Conservation (phyloP, 2,888 invertebrate species). For the Agapostemon virescens region DNA sequence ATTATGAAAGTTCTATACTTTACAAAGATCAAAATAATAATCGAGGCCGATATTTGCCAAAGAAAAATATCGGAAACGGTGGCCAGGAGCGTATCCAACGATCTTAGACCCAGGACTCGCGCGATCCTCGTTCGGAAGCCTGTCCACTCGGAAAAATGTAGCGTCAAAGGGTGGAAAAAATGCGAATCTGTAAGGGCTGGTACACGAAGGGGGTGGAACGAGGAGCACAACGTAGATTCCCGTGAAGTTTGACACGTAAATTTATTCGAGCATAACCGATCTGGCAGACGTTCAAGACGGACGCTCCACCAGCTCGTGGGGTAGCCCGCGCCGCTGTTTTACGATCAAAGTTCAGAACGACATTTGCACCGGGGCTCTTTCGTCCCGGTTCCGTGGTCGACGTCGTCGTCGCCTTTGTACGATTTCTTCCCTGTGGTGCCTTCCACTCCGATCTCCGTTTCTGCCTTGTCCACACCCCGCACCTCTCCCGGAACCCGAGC, state of each 20-base stretch:
- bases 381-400: slow-evolving; percentile 56
- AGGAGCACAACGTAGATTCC: slow-evolving; percentile 44
- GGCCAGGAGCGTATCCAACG: not conserved
- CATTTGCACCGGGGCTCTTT: slow-evolving; percentile 74
- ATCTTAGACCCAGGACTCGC: not conserved
- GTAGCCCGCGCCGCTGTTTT: slow-evolving; percentile 70
- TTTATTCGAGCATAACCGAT: slow-evolving; percentile 79
- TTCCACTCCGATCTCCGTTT: slow-evolving; percentile 25
- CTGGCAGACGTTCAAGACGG: slow-evolving; percentile 78
- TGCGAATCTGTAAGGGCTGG: not conserved
- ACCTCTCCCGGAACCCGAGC: not conserved
- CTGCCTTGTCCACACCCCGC: slow-evolving; percentile 21
- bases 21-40: too few species aligned
- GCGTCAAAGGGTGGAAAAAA: not conserved
- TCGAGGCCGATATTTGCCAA: not conserved
- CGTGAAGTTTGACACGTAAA: slow-evolving; percentile 77
- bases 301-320: slow-evolving; percentile 61
- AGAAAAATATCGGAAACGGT: not conserved
- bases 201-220: not conserved
- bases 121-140: not conserved
- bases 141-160: not conserved
- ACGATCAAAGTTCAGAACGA: slow-evolving; percentile 78
- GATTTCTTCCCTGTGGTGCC: slow-evolving; percentile 49
- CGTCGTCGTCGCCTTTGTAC: slow-evolving; percentile 56
- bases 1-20: too few species aligned